Evolutionary conservation across 1,140 invertebrate genomes (phyloP), one percentile per base, ranked within the genome.

Genomic region (Calephelis nemesis): DNA sequence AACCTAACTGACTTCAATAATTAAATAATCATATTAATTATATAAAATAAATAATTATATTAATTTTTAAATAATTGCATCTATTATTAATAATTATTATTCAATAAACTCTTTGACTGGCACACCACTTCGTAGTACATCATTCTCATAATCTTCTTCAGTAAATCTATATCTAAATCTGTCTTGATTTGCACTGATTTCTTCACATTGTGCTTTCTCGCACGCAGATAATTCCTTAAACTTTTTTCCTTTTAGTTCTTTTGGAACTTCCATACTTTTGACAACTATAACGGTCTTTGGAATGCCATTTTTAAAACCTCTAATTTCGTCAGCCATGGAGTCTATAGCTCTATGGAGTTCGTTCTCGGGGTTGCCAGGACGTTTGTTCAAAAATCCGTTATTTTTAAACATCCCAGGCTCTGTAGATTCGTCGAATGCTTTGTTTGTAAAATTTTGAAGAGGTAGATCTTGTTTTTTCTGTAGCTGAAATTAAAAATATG

Each of bases 331-430:
- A 1, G 73, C 78, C 81, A 91, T 87, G 68, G 82, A 81, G 81
- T 90, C 82, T 72, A 90, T 69, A 54, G 83, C 76, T 50, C 79
- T 69, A 63, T 91, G 83, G 7, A 89, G 68, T n/a, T 84, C 85
- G 74, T 86, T 88, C 7, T 81, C 81, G 7, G 82, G 81, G 74
- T 87, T 84, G 70, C 84, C 81, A 70, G 80, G 81, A 11, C 83
- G 72, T 62, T 87, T 85, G 69, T 88, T 88, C 0, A 91, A 67
- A 62, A 89, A 79, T 47, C 88, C 88, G 10, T 80, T 79, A 45
- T 77, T 81, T 72, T 65, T 82, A 12, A 78, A 78, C 7, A 69
- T 70, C 19, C 54, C 54, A 7, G 47, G 62, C 63, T 78, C 72
- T 5, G 60, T 70, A 40, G 12, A 66, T 62, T 81, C 79, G 7